Evolutionary conservation across 2,888 invertebrate genomes (phyloP), one percentile per base, ranked within the genome.

Genomic region (Malthinus seriepunctatus): DNA sequence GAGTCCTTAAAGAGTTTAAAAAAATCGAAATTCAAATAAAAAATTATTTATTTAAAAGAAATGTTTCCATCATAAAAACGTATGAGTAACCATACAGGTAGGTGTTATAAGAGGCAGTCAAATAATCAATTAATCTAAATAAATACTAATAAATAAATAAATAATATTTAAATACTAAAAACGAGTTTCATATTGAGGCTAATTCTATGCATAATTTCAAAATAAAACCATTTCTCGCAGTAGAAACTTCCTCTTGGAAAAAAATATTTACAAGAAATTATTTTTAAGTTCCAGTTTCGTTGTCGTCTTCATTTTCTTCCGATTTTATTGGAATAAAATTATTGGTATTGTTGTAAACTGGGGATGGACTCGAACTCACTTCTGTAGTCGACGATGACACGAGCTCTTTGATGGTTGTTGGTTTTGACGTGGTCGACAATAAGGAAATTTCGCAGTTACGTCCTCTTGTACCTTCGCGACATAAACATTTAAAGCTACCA

Each of bases 381-480:
- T 56, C 32, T 1, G 35, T 15, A n/a, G 51, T 48, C 12, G 53
- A 44, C 3, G 32, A 23, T 8, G 15, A 39, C 8, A 15, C 3
- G 9, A 52, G 34, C 39, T 63, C 59, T 10, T 37, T 57, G 8
- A 54, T 52, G n/a, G 54, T 66, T 5, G 66, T 58, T 8, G 52
- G 37, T 42, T 63, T 59, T 33, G 61, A 39, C 8, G 69, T 62
- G 46, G 69, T 66, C 82, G 82, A 78, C 90, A 90, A 84, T 84
- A 60, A 89, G 2, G 75, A 72, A 47, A 84, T 82, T 78, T 93
- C 91, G 71, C 93, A 93, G 63, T 86, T 84, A 59, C 85, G 85
- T n/a, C 93, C 93, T 56, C 84, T 84, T 71, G 86, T 87, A 34
- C 91, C 91, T 32, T 88, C 81, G 0, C 88, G 85, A 71, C 93